Conservation (phyloP, 2,888 invertebrate species). For the Tubulanus polymorphus region DNA sequence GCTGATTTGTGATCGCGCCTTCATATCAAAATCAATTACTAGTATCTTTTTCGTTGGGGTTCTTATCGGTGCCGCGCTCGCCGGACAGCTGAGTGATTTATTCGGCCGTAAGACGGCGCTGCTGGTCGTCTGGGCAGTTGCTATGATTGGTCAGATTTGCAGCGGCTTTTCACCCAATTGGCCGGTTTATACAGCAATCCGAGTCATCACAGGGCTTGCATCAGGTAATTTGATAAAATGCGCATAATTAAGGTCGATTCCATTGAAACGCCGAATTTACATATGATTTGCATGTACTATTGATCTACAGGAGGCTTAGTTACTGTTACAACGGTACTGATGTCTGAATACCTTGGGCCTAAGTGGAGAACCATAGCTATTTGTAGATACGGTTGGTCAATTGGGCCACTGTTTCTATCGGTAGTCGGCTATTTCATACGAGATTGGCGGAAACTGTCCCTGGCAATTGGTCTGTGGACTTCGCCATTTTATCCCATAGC, state of each 20-base stretch:
- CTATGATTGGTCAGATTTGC: not conserved
- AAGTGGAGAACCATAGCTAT: not conserved
- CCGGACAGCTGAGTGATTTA: conserved; percentile 45
- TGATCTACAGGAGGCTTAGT: not conserved
- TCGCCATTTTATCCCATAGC: not conserved
- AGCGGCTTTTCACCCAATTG: conserved; percentile 34
- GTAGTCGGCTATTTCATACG: not conserved
- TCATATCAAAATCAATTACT: conserved; percentile 33
- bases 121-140: conserved; percentile 30
- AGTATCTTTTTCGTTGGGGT: conserved; percentile 48
- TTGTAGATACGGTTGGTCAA: not conserved
- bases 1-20: conserved; percentile 34
- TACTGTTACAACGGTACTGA: not conserved
- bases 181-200: conserved; percentile 39
- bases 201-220: conserved; percentile 41
- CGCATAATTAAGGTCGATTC: too few relatives aligned
- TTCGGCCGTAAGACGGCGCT: conserved; percentile 42
- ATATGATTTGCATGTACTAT: too few relatives aligned
- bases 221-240: too few relatives aligned
- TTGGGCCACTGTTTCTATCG: not conserved
- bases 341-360: not conserved
- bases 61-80: conserved; percentile 38
- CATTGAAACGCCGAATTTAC: too few relatives aligned
- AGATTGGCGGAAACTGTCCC: not conserved
- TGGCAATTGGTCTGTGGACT: not conserved